Base-by-base conservation (phyloP, 2,888 invertebrate species). In the Melanargia galathea region DNA sequence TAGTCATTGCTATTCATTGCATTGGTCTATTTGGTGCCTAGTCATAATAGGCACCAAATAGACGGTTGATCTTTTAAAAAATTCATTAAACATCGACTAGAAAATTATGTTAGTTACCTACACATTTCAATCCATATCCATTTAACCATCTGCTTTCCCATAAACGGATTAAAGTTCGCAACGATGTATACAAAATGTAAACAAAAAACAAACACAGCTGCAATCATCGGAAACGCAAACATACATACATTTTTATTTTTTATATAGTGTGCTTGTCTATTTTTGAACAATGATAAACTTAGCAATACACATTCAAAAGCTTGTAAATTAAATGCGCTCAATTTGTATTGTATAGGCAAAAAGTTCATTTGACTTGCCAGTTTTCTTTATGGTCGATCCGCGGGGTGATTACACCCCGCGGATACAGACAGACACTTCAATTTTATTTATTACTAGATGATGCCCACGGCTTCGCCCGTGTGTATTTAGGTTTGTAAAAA, bases 151-250 rank as follows among this genome's bases (percentile, higher is more conserved):
- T 57, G 57, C 45, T 20, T 18, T 7, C 13, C 57, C 45, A 57
- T 57, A 57, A 57, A 57, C 18, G 57, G 45, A 13, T 8, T 13
- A 11, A 45, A 30, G 16, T 45, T 57, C 20, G 18, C 45, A 13
- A 20, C 16, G 18, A 26, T 43, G 40, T 43, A 26, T 10, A 8
- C 16, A 11, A 22, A 10, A 22, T 11, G 45, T 22, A 22, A 46
- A 55, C 46, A 57, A 46, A 55, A 57, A 57, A 43, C 26, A 3
- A 46, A 45, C 26, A 57, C 57, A 57, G 43, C 57, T 57, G 57
- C 57, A 57, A 57, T 57, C 33, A 45, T 45, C 57, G 16, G 45
- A 55, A 57, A 46, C 45, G 45, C 20, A 7, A 46, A 33, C 33
- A 20, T 35, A 52, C 18, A 20, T 13, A 33, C 18, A 10, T 30